phyloP scores from a whole-genome alignment of 1,140 invertebrate species.

The Sogatella furcifera region DNA sequence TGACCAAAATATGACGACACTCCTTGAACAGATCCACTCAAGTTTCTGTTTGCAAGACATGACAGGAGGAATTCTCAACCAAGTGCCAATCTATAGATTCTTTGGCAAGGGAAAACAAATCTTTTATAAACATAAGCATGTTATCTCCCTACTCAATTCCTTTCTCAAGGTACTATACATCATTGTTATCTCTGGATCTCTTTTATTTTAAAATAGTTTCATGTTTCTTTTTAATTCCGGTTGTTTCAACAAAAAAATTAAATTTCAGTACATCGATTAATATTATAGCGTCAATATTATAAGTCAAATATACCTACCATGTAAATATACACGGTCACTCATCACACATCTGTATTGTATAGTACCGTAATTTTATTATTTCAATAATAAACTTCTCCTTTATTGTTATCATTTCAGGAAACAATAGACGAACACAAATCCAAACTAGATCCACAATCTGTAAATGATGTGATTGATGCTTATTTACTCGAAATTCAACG shows the following conservation, averaged over 20 bases:
- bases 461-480: constrained; percentile 57
- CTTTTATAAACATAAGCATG: constrained; percentile 39
- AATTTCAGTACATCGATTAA: too few species aligned
- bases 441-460: constrained; percentile 36
- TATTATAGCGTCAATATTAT: too few species aligned
- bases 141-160: constrained; percentile 26
- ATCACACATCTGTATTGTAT: too few species aligned
- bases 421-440: constrained; percentile 44
- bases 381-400: too few species aligned
- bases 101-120: constrained; percentile 45
- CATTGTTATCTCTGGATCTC: too few species aligned
- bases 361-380: too few species aligned
- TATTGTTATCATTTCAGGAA: constrained; percentile 31
- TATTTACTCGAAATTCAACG: constrained; percentile 47
- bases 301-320: too few species aligned
- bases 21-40: constrained; percentile 42
- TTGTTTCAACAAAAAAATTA: too few species aligned
- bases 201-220: too few species aligned
- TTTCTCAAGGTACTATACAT: constrained; percentile 24
- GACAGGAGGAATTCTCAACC: constrained; percentile 52
- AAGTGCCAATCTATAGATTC: constrained; percentile 49
- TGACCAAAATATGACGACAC: constrained; percentile 37
- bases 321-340: too few species aligned
- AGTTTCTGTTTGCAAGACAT: constrained; percentile 48
- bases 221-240: too few species aligned